phyloP scores from a whole-genome alignment of 92 coral and sea anemone genomes.

The Epizoanthus scotinus region DNA sequence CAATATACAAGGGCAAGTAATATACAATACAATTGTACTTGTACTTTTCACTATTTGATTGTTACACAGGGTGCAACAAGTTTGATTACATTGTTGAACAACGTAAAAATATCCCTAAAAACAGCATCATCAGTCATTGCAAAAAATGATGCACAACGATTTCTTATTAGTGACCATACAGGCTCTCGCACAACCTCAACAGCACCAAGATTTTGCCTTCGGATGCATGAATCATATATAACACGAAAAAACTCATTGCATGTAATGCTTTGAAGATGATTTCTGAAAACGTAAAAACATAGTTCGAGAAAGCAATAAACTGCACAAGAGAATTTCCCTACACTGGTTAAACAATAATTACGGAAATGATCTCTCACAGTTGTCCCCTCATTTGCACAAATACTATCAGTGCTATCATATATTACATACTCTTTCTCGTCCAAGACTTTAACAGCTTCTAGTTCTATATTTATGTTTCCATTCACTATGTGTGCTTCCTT shows the following conservation, averaged over 20 bases:
- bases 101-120: conserved; percentile 67
- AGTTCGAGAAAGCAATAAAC: conserved; percentile 64
- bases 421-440: neutral
- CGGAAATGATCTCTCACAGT: conserved; percentile 53
- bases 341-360: conserved; percentile 70
- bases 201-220: conserved; percentile 45
- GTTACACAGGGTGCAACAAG: conserved; percentile 49
- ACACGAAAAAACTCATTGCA: conserved; percentile 50
- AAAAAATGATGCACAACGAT: conserved; percentile 48
- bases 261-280: conserved; percentile 34
- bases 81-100: conserved; percentile 45
- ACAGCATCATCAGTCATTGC: conserved; percentile 72
- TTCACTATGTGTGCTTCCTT: conserved; percentile 55
- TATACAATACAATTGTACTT: conserved; percentile 54
- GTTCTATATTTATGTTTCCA: conserved; percentile 22
- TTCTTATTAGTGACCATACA: conserved; percentile 57
- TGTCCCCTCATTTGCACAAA: conserved; percentile 41
- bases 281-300: conserved; percentile 36
- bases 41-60: conserved; percentile 59
- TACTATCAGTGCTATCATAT: conserved; percentile 32
- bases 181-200: conserved; percentile 59
- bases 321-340: too few relatives aligned
- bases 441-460: too few relatives aligned
- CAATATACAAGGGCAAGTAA: conserved; percentile 27
- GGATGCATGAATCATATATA: conserved; percentile 30